Conservation (phyloP, 2,797 vertebrate genomes). For the Trachops cirrhosus region DNA sequence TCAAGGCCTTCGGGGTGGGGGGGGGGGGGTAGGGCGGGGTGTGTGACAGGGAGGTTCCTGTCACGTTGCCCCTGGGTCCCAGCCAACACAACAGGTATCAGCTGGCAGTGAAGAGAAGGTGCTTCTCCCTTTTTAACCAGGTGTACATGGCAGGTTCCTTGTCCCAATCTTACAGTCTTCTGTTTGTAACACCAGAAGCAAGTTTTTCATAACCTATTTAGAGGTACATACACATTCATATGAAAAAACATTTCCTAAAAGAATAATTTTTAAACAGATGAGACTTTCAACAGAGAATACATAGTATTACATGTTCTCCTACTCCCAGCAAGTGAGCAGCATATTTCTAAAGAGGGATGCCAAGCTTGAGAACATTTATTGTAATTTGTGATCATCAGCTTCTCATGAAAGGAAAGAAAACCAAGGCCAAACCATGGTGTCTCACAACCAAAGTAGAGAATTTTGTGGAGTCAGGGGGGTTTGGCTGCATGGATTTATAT, state of each 20-base stretch:
- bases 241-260: background rate
- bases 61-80: too few relatives aligned
- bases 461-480: background rate
- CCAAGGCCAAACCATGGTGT: background rate
- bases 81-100: accelerated
- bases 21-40: too few relatives aligned
- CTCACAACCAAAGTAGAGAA: background rate
- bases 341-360: background rate
- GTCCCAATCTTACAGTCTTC: background rate
- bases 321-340: background rate
- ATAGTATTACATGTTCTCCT: background rate
- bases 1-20: background rate
- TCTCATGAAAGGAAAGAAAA: background rate
- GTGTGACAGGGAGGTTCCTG: accelerated
- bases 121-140: background rate
- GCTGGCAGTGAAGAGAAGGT: background rate
- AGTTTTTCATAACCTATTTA: background rate
- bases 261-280: background rate
- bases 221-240: background rate
- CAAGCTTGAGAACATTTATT: background rate
- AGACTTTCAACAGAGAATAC: background rate
- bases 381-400: background rate
- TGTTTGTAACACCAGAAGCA: background rate
- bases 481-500: background rate
- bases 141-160: background rate